Base-by-base conservation (phyloP, 2,888 invertebrate genomes). In the Synergus gifuensis region DNA sequence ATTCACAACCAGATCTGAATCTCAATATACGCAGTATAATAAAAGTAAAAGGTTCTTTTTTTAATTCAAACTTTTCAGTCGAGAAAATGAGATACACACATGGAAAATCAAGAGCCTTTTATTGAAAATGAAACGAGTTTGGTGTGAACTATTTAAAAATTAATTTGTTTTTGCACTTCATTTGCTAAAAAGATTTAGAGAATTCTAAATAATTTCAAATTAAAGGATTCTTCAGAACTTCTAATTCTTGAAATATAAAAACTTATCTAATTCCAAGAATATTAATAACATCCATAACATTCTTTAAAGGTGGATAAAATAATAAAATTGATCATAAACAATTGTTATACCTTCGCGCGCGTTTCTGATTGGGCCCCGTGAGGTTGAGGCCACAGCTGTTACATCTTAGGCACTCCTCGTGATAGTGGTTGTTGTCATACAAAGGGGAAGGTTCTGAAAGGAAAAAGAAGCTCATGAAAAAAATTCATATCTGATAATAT, bases 321-420 rank as follows among this genome's bases (percentile, higher is more conserved):
- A 14, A 62, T 28, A 62, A 28, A 11, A 28, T 4, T 0, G 5
- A 73, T 16, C 16, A 49, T 28, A 28, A 73, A 11, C 3, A 36
- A 73, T 28, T 49, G 28, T 36, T 86, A 86, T 85, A 92, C 92
- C 92, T 91, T 87, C 92, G 90, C 80, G 92, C 92, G 83, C 91
- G 89, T 83, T 92, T 92, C 94, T 96, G 97, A 93, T 97, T 98
- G 89, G 97, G 97, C 87, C 98, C 98, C 87, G 98, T 97, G 91
- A 98, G 95, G 94, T 98, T 97, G 93, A 98, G 94, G 91, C 97
- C 97, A 93, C 98, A 98, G 91, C 98, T 97, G 94, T 98, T 98
- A 96, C 98, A 98, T 90, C 97, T 96, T 91, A 98, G 95, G 94
- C 98, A 98, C 96, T 98, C 98, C 95, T 98, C 98, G 96, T 98